phyloP scores from a whole-genome alignment of 2,888 invertebrate species.

The Leptothorax acervorum region DNA sequence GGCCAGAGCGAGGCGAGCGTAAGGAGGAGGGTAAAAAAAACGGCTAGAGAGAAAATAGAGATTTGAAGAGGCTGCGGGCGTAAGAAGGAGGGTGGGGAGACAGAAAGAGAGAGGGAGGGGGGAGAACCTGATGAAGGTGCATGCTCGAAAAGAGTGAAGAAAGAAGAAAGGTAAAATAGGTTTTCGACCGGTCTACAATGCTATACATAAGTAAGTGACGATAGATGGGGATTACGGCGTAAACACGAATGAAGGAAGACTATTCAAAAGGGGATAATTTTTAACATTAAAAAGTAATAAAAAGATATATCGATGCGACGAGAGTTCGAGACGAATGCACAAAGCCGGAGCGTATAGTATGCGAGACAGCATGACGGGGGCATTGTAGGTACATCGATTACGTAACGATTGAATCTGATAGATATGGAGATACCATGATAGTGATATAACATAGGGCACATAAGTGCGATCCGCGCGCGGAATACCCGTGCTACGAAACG shows the following conservation, averaged over 20 bases:
- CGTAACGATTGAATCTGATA: constrained; percentile 29
- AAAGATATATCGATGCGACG: not conserved
- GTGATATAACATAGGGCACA: constrained; percentile 38
- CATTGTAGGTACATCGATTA: constrained; percentile 16
- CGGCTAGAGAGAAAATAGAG: constrained; percentile 36
- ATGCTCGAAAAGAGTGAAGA: not conserved
- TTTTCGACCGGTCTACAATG: not conserved
- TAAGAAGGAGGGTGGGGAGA: not conserved
- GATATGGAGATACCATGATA: not conserved
- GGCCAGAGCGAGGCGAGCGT: constrained; percentile 45
- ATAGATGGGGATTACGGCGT: constrained; percentile 17
- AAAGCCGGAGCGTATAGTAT: not conserved
- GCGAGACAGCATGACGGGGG: not conserved
- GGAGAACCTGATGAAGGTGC: not conserved
- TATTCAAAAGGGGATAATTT: not conserved
- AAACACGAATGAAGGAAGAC: constrained; percentile 4
- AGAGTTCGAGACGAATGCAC: constrained; percentile 8
- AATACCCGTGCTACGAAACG: not conserved
- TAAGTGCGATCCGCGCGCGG: constrained; percentile 3
- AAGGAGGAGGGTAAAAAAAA: constrained; percentile 52
- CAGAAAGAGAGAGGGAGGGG: not conserved
- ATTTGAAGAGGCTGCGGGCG: not conserved
- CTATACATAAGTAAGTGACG: constrained; percentile 11
- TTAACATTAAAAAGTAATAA: not conserved
- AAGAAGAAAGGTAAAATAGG: not conserved